Percentiles rank a stretch among this genome's conserved stretches.
These are phyloP conservation scores for Nothocercus nigrocapillus DNA, from an alignment of 2,113 vertebrate genomes.

Conservation along the genomic window DNA sequence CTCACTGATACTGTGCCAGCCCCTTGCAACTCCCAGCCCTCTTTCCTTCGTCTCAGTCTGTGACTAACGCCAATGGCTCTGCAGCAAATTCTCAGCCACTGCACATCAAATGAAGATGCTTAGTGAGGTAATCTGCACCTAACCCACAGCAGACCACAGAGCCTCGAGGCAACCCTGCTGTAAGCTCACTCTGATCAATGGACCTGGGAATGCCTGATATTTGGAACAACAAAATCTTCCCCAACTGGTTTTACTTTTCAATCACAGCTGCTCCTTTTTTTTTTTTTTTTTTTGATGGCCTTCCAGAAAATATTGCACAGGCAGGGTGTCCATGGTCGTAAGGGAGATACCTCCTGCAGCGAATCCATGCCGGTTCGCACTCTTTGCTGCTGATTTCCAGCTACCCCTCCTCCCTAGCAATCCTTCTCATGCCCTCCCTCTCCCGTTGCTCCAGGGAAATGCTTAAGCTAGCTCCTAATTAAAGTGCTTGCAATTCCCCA, in stretches of 20 bases:
- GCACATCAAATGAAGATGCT: background rate
- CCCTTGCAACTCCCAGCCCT: background rate
- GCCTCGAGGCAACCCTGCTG: background rate
- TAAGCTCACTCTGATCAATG: fast-evolving
- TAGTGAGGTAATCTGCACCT: fast-evolving
- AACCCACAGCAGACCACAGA: background rate
- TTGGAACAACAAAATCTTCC: background rate
- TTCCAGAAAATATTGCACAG: background rate
- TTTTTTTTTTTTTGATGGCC: background rate
- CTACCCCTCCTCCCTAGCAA: background rate
- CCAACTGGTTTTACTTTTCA: background rate
- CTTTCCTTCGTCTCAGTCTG: background rate
- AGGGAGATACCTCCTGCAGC: background rate
- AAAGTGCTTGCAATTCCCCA: slow-evolving; percentile 64
- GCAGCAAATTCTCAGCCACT: background rate
- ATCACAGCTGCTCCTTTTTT: background rate
- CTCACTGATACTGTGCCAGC: background rate
- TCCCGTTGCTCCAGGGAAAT: background rate
- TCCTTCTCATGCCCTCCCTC: background rate
- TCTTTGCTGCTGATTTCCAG: slow-evolving; percentile 3
- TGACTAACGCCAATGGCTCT: background rate
- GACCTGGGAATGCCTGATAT: background rate
- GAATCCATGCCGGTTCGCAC: background rate
- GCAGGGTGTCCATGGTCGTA: fast-evolving
- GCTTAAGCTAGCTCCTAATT: slow-evolving; percentile 63